phyloP scores from a whole-genome alignment of 2,888 invertebrate genomes.

The Emesis russula region DNA sequence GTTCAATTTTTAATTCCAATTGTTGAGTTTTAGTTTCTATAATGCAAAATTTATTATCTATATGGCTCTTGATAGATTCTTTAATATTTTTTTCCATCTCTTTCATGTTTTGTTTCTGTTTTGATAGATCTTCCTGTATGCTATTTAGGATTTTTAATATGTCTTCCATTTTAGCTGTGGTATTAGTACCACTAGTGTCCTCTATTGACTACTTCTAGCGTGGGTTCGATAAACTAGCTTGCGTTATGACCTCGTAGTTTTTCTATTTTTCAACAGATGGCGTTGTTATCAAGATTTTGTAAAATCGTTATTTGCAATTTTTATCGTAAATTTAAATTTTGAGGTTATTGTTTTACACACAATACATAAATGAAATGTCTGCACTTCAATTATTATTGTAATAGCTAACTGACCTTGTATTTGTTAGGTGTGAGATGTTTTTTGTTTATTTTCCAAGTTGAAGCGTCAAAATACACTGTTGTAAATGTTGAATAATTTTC shows the following conservation, averaged over 20 bases:
- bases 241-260: not conserved
- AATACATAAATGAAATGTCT: no score
- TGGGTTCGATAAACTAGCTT: not conserved
- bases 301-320: no score
- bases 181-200: not conserved
- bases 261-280: not conserved
- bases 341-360: no score
- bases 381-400: no score
- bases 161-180: constrained; percentile 21
- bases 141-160: constrained; percentile 56
- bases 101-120: constrained; percentile 81
- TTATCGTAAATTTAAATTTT: no score
- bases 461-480: no score
- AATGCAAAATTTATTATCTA: constrained; percentile 9
- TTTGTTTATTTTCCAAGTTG: no score
- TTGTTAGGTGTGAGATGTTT: no score
- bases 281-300: not conserved
- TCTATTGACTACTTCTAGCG: not conserved
- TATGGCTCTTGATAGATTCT: constrained; percentile 77
- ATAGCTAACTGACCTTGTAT: no score
- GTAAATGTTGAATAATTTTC: no score
- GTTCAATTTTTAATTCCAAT: constrained; percentile 78
- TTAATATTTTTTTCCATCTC: constrained; percentile 85
- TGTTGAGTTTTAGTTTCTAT: constrained; percentile 67
- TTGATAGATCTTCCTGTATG: constrained; percentile 73